A percentile compares a stretch with the other conserved stretches of the same genome.
phyloP scores from a whole-genome alignment of 2,797 vertebrate species.

The Hoplostethus mediterraneus region DNA sequence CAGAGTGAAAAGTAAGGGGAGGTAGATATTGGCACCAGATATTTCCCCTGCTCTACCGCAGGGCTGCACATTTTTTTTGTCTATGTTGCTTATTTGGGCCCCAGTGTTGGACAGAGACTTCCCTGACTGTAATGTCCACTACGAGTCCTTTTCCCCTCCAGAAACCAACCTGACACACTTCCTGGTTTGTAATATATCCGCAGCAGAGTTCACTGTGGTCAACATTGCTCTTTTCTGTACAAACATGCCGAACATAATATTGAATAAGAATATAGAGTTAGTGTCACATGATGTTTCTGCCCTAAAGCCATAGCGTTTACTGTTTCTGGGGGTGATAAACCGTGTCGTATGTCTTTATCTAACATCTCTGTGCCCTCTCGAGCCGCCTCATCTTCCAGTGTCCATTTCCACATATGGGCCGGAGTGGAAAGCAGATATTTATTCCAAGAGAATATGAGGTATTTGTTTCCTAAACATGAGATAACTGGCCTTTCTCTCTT shows the following conservation, averaged over 20 bases:
- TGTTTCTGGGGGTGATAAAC: conserved; percentile 19
- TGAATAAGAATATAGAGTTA: conserved; percentile 25
- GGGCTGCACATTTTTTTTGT: conserved; percentile 44
- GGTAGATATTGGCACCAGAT: conserved; percentile 59
- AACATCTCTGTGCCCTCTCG: conserved; percentile 27
- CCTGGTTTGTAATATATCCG: conserved; percentile 6
- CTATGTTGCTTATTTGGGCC: conserved; percentile 43
- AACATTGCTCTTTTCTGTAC: background rate
- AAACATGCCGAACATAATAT: conserved; percentile 15
- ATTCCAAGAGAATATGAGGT: conserved; percentile 50
- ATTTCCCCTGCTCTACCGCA: conserved; percentile 43
- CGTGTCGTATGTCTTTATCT: conserved; percentile 29
- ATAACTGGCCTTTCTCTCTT: conserved; percentile 44
- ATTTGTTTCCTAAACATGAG: conserved; percentile 50
- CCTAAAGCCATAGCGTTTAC: background rate
- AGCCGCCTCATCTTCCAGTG: conserved; percentile 42
- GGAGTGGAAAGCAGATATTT: conserved; percentile 28
- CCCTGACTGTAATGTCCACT: conserved; percentile 19
- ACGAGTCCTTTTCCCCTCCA: conserved; percentile 5
- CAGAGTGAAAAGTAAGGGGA: conserved; percentile 43
- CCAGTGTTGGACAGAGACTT: conserved; percentile 37
- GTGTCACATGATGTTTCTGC: conserved; percentile 24
- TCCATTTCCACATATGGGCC: conserved; percentile 28
- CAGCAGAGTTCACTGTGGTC: conserved; percentile 7
- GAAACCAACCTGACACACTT: conserved; percentile 21